Percentiles rank a stretch among this genome's conserved stretches.
Conservation (phyloP, 37 sponge, comb jelly and placozoan genomes). For the Beroe forskalii region DNA sequence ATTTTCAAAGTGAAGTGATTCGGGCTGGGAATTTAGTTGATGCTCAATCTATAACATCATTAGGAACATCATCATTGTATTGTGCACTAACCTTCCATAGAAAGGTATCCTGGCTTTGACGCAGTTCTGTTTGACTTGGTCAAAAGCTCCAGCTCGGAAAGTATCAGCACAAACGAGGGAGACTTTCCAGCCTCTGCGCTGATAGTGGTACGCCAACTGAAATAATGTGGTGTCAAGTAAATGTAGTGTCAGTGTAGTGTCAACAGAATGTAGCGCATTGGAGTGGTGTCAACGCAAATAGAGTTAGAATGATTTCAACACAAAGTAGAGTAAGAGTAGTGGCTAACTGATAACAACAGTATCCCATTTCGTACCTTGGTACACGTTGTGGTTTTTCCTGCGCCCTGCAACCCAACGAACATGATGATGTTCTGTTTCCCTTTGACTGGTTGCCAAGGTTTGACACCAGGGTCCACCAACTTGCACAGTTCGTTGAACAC, state of each 20-base stretch:
- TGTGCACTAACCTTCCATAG: conserved; percentile 84
- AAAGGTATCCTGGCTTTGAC: conserved; percentile 95
- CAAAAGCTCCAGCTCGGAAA: conserved; percentile 95
- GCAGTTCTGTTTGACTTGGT: conserved; percentile 95
- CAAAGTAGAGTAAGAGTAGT: too few relatives aligned
- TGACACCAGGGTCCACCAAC: conserved; percentile 85
- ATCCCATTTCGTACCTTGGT: conserved; percentile 85
- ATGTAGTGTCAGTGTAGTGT: neutral
- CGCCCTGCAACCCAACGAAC: conserved; percentile 98
- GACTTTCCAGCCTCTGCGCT: conserved; percentile 93
- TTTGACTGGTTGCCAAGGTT: conserved; percentile 88
- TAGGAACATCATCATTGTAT: too few relatives aligned
- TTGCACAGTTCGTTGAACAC: conserved; percentile 95
- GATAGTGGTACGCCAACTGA: conserved; percentile 89
- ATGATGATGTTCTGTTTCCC: conserved; percentile 90
- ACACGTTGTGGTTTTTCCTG: conserved; percentile 97
- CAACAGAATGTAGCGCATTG: neutral
- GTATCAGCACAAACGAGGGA: conserved; percentile 96
- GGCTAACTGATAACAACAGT: too few relatives aligned
- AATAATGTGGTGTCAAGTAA: neutral
- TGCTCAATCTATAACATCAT: too few relatives aligned
- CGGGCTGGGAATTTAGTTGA: too few relatives aligned
- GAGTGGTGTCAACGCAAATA: neutral
- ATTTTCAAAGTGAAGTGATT: too few relatives aligned
- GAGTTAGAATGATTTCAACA: too few relatives aligned